Conservation (phyloP, 1,140 invertebrate genomes). For the Bicyclus anynana region DNA sequence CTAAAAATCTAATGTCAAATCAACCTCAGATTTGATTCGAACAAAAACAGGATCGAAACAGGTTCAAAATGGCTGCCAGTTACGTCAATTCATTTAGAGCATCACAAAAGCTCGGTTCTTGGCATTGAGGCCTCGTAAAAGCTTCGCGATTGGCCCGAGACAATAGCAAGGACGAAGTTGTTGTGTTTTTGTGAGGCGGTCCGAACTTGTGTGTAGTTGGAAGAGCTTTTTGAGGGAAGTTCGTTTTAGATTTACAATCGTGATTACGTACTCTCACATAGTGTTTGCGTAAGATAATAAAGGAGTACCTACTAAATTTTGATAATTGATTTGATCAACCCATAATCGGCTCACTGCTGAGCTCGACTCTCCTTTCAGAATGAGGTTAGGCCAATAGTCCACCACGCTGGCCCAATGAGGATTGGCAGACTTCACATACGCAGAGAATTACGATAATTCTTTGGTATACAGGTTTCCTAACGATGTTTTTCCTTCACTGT, state of each 20-base stretch:
- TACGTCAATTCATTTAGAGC: slow-evolving; percentile 9
- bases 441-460: no score
- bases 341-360: no score
- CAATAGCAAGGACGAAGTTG: slow-evolving; percentile 18
- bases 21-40: background rate
- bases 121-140: background rate
- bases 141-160: slow-evolving; percentile 11
- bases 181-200: background rate
- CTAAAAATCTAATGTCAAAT: background rate
- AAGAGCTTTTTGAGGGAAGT: background rate
- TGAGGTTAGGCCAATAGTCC: no score
- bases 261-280: background rate
- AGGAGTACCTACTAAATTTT: no score
- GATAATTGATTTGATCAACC: no score
- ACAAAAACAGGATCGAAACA: background rate
- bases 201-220: background rate
- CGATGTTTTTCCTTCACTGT: no score
- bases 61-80: slow-evolving; percentile 7
- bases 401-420: no score
- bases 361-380: no score
- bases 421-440: no score
- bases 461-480: no score
- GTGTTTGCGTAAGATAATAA: no score
- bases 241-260: background rate
- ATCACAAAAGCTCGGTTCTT: slow-evolving; percentile 7